Conservation (phyloP, 2,113 vertebrate genomes). For the Percopsis transmontana region DNA sequence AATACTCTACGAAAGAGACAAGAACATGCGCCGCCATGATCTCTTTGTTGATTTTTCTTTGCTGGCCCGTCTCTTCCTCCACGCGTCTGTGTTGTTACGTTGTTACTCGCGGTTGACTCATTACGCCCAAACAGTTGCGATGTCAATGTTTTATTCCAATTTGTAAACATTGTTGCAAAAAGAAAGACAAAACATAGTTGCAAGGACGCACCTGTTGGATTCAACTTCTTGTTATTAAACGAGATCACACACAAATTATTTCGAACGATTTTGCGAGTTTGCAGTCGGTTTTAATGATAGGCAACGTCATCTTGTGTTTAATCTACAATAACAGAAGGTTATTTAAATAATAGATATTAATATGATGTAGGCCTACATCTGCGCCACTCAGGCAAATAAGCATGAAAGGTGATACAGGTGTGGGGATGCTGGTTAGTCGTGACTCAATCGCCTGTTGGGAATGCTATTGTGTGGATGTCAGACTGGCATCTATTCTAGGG, state of each 20-base stretch:
- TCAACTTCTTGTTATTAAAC: no score
- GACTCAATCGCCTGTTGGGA: constrained; percentile 34
- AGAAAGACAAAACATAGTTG: no score
- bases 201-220: no score
- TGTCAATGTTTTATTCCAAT: no score
- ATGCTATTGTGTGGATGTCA: not conserved
- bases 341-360: no score
- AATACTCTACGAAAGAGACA: not conserved
- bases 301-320: no score
- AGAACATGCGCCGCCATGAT: not conserved
- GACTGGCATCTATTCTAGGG: not conserved
- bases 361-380: no score
- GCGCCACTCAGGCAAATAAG: constrained; percentile 1
- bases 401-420: not conserved
- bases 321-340: no score
- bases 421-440: constrained; percentile 40
- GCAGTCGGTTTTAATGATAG: no score
- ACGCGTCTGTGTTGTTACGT: constrained; percentile 27
- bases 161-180: no score
- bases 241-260: no score
- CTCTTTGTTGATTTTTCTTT: constrained; percentile 14
- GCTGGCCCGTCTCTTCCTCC: not conserved
- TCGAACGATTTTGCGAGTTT: no score
- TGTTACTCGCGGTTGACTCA: constrained; percentile 9
- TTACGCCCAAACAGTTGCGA: not conserved